Base-by-base conservation (phyloP, 2,888 invertebrate genomes). In the Pristionchus entomophagus region DNA sequence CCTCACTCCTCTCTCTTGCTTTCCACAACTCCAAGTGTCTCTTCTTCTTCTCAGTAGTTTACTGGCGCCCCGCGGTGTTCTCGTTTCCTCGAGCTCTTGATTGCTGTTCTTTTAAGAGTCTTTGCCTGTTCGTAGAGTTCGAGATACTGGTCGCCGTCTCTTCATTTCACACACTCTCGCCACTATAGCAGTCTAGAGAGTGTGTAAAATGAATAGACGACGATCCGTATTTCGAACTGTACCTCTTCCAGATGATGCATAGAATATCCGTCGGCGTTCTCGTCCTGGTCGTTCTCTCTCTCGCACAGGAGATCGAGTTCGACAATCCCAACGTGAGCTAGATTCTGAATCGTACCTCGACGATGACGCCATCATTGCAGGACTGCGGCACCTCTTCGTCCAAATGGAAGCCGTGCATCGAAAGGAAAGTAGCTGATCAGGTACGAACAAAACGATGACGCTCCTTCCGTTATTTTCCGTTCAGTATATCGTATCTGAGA, bases 341-440 rank as follows among this genome's bases (percentile, higher is more conserved):
- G 83, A 2, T 26, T 82, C 0, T 41, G 38, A 59, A 49, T 38
- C n/a, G n/a, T 32, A n/a, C 1, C 22, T 41, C 19, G 38, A 77
- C 38, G 41, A 26, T 81, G 35, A 26, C 65, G 65, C 17, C 35
- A 65, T 35, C 65, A 29, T 56, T 17, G 14, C 14, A 92, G 92
- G 93, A 91, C 81, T 93, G 93, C 85, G 93, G 93, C 77, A 92
- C 88, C 19, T 90, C 91, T 84, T 90, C 86, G 56, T 88, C 87
- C 62, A 91, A 92, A 84, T 93, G 93, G 93, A 93, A 93, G 88
- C 92, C 93, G n/a, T 93, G 93, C 87, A 92, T 93, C 83, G 93
- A 93, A 87, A 87, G 93, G 35, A 92, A 92, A 86, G 89, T 93
- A 32, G 93, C 92, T 22, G 93, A 93, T 86, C 92, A 93, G 87